Evolutionary conservation across 2,888 invertebrate genomes (phyloP).

Genomic region (Graphium colonna): DNA sequence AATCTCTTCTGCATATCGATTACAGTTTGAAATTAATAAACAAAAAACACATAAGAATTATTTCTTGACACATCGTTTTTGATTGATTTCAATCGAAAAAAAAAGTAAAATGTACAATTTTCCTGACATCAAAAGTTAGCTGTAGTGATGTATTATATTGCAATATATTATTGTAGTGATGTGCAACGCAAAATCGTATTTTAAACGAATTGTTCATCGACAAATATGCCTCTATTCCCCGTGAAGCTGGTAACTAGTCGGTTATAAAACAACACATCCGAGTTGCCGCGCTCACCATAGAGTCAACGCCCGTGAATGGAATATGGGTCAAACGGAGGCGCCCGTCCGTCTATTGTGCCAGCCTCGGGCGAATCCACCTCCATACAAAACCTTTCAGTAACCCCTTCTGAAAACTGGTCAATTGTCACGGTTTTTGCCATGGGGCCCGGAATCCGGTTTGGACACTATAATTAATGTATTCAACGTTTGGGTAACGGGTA

Average conservation of each 20-base stretch:
- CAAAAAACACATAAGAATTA: too few relatives aligned
- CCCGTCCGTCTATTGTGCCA: conserved; percentile 69
- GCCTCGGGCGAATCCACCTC: conserved; percentile 44
- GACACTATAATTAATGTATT: conserved; percentile 51
- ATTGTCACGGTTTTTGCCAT: conserved; percentile 32
- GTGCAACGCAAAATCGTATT: too few relatives aligned
- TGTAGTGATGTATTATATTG: too few relatives aligned
- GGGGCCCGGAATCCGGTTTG: conserved; percentile 48
- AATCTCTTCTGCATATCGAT: too few relatives aligned
- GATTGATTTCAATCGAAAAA: too few relatives aligned
- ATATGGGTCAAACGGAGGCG: conserved; percentile 76
- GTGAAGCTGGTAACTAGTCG: neutral
- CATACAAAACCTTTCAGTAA: conserved; percentile 43
- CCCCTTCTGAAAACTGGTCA: conserved; percentile 46
- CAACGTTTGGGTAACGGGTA: conserved; percentile 51
- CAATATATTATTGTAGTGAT: too few relatives aligned
- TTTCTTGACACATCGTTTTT: too few relatives aligned
- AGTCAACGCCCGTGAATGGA: conserved; percentile 68
- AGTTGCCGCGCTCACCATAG: conserved; percentile 37
- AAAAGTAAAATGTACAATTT: too few relatives aligned
- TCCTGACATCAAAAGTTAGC: too few relatives aligned
- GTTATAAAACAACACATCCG: conserved; percentile 11
- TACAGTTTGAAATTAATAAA: too few relatives aligned
- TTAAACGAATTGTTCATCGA: neutral
- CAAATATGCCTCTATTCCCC: conserved; percentile 10